These are phyloP conservation scores for Vespertilio murinus DNA, from an alignment of 2,797 vertebrate species.

Conservation along the genomic window DNA sequence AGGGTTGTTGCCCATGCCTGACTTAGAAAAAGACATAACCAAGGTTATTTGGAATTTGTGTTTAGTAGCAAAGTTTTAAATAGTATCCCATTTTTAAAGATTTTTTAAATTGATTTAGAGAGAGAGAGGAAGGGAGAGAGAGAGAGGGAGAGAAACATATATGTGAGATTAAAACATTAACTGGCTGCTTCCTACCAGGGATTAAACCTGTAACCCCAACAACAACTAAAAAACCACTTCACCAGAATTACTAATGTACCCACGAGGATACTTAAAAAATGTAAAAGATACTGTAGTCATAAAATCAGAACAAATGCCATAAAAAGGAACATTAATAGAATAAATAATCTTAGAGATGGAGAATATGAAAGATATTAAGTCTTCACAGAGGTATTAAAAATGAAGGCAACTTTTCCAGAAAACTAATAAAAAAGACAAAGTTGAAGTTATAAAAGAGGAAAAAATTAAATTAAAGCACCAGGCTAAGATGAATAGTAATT, in stretches of 20 bases:
- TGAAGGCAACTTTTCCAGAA: slow-evolving; percentile 14
- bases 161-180: background rate
- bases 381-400: background rate
- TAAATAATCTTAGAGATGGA: slow-evolving; percentile 37
- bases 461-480: slow-evolving; percentile 7
- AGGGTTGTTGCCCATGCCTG: background rate
- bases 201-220: background rate
- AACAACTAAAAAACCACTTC: background rate
- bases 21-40: background rate
- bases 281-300: background rate
- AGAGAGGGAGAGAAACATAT: background rate
- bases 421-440: slow-evolving; percentile 3
- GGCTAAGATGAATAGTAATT: background rate
- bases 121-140: background rate
- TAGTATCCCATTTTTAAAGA: background rate
- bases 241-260: background rate
- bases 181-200: background rate
- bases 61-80: background rate
- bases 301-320: slow-evolving; percentile 29
- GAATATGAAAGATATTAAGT: slow-evolving; percentile 41
- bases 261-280: background rate
- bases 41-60: background rate
- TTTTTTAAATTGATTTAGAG: background rate
- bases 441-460: slow-evolving; percentile 27
- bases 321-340: slow-evolving; percentile 28